phyloP scores from a whole-genome alignment of 1,140 invertebrate genomes.

The Myzus persicae region DNA sequence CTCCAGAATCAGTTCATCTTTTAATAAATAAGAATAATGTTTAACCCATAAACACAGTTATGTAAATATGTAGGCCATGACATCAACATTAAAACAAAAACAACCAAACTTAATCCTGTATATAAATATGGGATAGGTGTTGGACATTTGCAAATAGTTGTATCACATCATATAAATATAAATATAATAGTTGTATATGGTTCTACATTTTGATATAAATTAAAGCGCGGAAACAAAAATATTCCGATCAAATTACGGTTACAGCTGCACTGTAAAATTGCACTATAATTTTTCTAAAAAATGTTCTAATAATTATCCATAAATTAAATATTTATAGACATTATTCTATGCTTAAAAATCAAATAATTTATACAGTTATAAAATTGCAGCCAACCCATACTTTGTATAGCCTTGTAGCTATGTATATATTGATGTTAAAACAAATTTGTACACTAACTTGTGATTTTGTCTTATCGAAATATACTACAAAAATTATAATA shows the following conservation, averaged over 20 bases:
- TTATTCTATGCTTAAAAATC: not conserved
- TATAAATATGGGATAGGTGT: not conserved
- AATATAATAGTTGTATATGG: not conserved
- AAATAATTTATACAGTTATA: not conserved
- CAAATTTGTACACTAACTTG: not conserved
- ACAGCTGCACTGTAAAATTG: not conserved
- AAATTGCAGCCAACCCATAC: too few species aligned
- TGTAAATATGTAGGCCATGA: not conserved
- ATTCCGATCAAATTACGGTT: not conserved
- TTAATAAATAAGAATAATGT: not conserved
- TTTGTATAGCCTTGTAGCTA: too few species aligned
- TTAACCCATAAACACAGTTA: not conserved
- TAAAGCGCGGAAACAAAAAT: not conserved
- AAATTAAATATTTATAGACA: not conserved
- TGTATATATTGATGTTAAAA: not conserved
- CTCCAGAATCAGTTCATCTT: not conserved
- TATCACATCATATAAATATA: not conserved
- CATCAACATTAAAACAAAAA: not conserved
- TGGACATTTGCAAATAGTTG: not conserved
- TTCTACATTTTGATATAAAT: not conserved
- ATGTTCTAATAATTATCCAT: not conserved
- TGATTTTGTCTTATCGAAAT: not conserved
- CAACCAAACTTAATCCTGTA: not conserved
- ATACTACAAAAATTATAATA: not conserved
- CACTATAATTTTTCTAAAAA: too few species aligned